Base-by-base conservation (phyloP, 2,797 vertebrate genomes). In the Euthynnus affinis region DNA sequence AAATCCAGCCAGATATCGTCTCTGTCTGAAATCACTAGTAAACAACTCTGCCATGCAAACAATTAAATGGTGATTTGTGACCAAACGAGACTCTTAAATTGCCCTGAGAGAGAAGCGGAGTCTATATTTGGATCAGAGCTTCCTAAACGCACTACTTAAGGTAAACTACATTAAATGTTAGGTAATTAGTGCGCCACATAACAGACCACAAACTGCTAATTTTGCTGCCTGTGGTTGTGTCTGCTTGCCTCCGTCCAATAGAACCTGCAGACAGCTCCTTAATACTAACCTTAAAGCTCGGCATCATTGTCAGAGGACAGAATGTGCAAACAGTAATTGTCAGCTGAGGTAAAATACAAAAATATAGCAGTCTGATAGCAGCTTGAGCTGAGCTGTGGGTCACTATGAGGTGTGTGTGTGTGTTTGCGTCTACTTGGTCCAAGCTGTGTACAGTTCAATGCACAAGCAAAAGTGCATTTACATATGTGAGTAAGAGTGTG, bases 81-180 rank as follows among this genome's bases (percentile, higher is more conserved):
- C 82, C 68, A 76, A 85, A 86, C 18, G 3, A 84, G 76, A 74
- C 87, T 81, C 64, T 71, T 70, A 85, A 89, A 88, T 85, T 79
- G 60, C 78, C 76, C 57, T 37, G 57, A 61, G 70, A 78, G 80
- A 80, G 69, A 40, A 56, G 20, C 25, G 37, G 62, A 13, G 46
- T 86, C 90, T 93, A 88, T 90, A 81, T 91, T 87, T 90, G 86
- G 85, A 80, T 23, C 46, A 34, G 49, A 63, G 86, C 81, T 88
- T 90, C 83, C 82, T 90, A 78, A 90, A 85, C 7, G 62, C 84
- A 83, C 90, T 81, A 87, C 88, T 93, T 89, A 88, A 92, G 79
- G 85, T 91, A 85, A 93, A 91, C 87, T 84, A 82, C 87, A 89
- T 90, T 90, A 90, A 92, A 91, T 44, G 72, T 64, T 78, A 89